A percentile compares a stretch with the other conserved stretches of the same genome.
phyloP scores from a whole-genome alignment of 2,113 vertebrate species.

The Elanoides forficatus region DNA sequence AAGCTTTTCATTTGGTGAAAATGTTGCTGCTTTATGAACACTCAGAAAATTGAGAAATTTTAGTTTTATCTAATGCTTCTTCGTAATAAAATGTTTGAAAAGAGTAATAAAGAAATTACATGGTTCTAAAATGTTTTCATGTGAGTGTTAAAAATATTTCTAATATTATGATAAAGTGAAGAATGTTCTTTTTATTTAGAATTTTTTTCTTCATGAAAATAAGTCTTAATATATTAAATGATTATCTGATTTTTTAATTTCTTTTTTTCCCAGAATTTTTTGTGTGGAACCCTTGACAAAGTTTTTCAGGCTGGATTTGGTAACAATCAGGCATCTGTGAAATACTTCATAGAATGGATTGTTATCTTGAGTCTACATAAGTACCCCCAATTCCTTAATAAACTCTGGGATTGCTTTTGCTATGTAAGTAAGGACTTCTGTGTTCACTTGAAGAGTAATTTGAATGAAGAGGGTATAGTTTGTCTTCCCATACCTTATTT shows the following conservation, averaged over 20 bases:
- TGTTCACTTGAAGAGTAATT: background rate
- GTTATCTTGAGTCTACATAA: constrained; percentile 84
- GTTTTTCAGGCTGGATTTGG: constrained; percentile 86
- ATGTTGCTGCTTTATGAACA: background rate
- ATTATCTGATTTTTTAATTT: background rate
- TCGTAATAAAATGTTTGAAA: background rate
- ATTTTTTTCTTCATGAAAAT: background rate
- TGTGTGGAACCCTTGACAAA: constrained; percentile 71
- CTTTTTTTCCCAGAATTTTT: constrained; percentile 78
- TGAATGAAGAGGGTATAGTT: background rate
- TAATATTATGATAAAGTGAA: background rate
- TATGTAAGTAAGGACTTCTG: constrained; percentile 74
- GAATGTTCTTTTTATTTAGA: background rate
- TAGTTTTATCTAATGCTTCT: background rate
- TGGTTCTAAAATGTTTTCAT: background rate
- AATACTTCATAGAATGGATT: constrained; percentile 92
- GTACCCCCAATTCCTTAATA: constrained; percentile 80
- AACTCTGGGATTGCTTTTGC: constrained; percentile 88
- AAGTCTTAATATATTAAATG: background rate
- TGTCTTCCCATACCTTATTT: background rate
- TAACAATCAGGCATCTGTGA: constrained; percentile 94
- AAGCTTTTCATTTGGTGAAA: background rate
- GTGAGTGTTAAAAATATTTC: background rate
- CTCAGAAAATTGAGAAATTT: background rate
- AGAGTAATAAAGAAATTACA: background rate